Evolutionary conservation across 1,140 invertebrate genomes (phyloP).

Genomic region (Bombus sibiricus): DNA sequence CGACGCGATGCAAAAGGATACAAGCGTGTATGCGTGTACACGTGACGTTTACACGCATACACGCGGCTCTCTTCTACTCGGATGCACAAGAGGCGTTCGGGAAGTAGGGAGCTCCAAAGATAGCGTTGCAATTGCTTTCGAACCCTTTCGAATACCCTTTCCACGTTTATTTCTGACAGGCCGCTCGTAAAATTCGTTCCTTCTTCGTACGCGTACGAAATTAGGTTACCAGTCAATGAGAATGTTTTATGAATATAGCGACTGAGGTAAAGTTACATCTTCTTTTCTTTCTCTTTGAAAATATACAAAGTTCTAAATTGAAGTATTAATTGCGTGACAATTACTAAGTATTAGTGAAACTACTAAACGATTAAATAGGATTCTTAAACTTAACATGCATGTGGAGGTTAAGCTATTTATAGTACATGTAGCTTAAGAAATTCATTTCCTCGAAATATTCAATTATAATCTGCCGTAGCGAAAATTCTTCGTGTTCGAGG

Average conservation of each 20-base stretch:
- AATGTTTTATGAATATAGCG: neutral
- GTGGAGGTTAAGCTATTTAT: neutral
- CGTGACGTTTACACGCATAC: neutral
- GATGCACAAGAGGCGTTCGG: constrained; percentile 21
- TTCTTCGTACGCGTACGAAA: neutral
- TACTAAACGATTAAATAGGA: neutral
- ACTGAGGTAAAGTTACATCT: neutral
- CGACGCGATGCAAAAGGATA: neutral
- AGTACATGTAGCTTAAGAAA: neutral
- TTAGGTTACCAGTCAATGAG: constrained; percentile 6
- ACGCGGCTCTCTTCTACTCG: neutral
- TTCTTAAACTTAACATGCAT: neutral
- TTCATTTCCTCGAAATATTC: neutral
- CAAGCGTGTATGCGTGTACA: neutral
- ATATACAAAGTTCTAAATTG: neutral
- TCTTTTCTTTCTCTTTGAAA: no score
- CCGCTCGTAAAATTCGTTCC: constrained; percentile 1
- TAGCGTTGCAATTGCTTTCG: constrained; percentile 36
- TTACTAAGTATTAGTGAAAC: neutral
- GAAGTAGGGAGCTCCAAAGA: constrained; percentile 40
- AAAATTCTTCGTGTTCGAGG: neutral
- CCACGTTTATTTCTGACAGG: constrained; percentile 27
- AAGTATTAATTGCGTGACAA: neutral
- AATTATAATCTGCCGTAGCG: neutral
- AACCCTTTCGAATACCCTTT: constrained; percentile 35